Percentiles rank a stretch among this genome's conserved stretches.
phyloP scores from a whole-genome alignment of 2,888 invertebrate genomes.

The Biston betularia region DNA sequence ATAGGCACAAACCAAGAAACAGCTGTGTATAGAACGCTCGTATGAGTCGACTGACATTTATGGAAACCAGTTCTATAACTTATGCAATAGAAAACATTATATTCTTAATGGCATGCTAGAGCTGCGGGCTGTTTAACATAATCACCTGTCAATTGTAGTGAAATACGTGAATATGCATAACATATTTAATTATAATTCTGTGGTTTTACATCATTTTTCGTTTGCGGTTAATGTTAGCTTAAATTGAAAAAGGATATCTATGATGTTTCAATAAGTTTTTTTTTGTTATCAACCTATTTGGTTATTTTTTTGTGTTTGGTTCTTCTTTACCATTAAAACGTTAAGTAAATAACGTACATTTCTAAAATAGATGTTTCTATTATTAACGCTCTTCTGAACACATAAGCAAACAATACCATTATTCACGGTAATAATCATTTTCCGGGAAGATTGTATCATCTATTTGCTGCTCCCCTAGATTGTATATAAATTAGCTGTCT shows the following conservation, averaged over 20 bases:
- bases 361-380: constrained; percentile 9
- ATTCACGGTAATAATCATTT: constrained; percentile 31
- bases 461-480: constrained; percentile 36
- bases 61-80: constrained; percentile 73
- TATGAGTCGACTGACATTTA: constrained; percentile 73
- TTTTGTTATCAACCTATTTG: background rate
- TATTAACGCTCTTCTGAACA: constrained; percentile 20
- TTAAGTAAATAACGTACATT: constrained; percentile 1
- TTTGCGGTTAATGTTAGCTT: background rate
- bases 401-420: constrained; percentile 30
- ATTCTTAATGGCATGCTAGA: constrained; percentile 63
- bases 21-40: constrained; percentile 69
- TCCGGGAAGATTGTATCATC: constrained; percentile 34
- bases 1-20: constrained; percentile 64
- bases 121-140: constrained; percentile 67
- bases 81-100: constrained; percentile 79
- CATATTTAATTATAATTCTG: background rate
- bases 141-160: constrained; percentile 71
- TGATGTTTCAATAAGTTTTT: too few species aligned
- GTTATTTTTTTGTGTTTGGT: background rate
- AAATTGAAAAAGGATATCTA: constrained; percentile 10
- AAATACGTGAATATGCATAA: constrained; percentile 47
- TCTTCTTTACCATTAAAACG: background rate
- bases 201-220: constrained; percentile 22
- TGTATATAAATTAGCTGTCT: constrained; percentile 42